phyloP scores from a whole-genome alignment of 1,140 invertebrate species.

The Drosophila varians region DNA sequence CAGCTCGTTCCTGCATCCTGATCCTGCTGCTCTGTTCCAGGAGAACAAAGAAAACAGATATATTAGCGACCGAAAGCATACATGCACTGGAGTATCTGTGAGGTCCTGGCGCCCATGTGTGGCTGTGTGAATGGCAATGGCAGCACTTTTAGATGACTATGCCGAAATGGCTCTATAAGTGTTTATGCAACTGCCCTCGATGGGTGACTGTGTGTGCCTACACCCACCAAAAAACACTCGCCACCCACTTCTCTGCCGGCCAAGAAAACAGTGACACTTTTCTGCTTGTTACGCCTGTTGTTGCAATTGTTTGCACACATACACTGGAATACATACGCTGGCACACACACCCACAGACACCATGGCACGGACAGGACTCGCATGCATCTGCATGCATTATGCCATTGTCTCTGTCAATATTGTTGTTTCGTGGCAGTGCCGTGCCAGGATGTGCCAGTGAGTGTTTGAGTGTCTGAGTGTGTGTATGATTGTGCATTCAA shows the following conservation, averaged over 20 bases:
- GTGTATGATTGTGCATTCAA: slow-evolving; percentile 25
- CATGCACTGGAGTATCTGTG: slow-evolving; percentile 28
- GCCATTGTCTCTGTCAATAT: slow-evolving; percentile 77
- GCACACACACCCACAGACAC: slow-evolving; percentile 3
- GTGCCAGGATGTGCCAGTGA: slow-evolving; percentile 7
- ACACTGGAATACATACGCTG: slow-evolving; percentile 25
- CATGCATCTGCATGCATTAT: slow-evolving; percentile 69
- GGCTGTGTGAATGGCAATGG: slow-evolving; percentile 59
- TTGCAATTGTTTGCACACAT: slow-evolving; percentile 70
- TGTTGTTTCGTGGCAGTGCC: slow-evolving; percentile 56
- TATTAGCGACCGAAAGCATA: slow-evolving; percentile 72
- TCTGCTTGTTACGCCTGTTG: slow-evolving; percentile 78
- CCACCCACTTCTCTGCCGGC: slow-evolving; percentile 50
- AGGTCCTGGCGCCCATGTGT: slow-evolving; percentile 11
- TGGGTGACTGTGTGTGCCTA: slow-evolving; percentile 10
- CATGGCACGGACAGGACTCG: neutral
- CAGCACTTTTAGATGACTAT: slow-evolving; percentile 73
- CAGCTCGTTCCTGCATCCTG: slow-evolving; percentile 3
- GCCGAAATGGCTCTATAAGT: slow-evolving; percentile 77
- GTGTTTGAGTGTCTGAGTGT: slow-evolving; percentile 5
- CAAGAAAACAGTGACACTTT: slow-evolving; percentile 79
- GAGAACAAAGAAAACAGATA: slow-evolving; percentile 75
- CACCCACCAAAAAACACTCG: slow-evolving; percentile 1
- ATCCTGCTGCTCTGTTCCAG: slow-evolving; percentile 16
- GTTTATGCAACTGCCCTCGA: slow-evolving; percentile 69